Evolutionary conservation across 2,888 invertebrate genomes (phyloP).

Genomic region (Sinohyriopsis cumingii): DNA sequence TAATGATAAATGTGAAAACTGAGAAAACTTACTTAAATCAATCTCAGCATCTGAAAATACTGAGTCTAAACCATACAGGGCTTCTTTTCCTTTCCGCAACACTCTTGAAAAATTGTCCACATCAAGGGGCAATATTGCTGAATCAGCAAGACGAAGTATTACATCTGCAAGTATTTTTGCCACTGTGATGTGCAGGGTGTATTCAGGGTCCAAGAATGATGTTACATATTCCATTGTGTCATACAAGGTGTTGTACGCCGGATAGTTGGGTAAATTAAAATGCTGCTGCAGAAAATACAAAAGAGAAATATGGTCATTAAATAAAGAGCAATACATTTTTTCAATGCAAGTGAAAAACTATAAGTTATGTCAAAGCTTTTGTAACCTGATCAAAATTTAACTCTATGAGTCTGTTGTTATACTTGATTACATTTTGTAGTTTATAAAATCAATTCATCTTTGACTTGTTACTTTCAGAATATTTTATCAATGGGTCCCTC

Average conservation of each 20-base stretch:
- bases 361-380: neutral
- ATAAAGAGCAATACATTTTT: neutral
- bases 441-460: too few relatives aligned
- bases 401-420: neutral
- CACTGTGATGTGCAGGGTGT: conserved; percentile 58
- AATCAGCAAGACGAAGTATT: conserved; percentile 58
- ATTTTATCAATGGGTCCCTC: too few relatives aligned
- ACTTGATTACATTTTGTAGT: neutral
- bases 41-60: conserved; percentile 30
- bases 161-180: conserved; percentile 59
- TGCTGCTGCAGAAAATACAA: conserved; percentile 40
- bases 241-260: conserved; percentile 69
- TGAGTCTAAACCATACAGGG: conserved; percentile 17
- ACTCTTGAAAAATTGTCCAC: conserved; percentile 35
- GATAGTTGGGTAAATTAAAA: conserved; percentile 57
- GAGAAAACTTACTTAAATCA: conserved; percentile 25
- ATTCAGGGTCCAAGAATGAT: conserved; percentile 67
- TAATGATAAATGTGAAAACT: too few relatives aligned
- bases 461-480: too few relatives aligned
- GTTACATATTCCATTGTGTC: conserved; percentile 69
- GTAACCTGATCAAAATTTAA: neutral
- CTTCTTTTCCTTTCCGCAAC: conserved; percentile 41
- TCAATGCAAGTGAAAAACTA: neutral
- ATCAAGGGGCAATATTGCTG: conserved; percentile 61
- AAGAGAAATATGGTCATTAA: neutral